phyloP scores from a whole-genome alignment of 2,113 vertebrate genomes.

The Echinops telfairi region DNA sequence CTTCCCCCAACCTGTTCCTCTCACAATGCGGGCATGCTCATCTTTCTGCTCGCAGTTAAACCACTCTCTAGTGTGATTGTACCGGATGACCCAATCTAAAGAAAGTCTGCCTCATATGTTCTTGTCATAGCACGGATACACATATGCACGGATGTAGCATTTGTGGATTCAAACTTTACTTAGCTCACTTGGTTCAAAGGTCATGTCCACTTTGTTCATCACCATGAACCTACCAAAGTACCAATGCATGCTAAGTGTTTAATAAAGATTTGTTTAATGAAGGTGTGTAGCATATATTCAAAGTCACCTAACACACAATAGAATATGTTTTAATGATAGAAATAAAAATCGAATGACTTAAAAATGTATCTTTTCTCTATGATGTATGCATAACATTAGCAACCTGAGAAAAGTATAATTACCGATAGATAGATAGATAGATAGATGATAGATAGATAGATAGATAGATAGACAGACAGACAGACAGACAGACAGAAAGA shows the following conservation, averaged over 20 bases:
- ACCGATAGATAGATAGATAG: too few relatives aligned
- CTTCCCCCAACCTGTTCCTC: background rate
- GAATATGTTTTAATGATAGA: too few relatives aligned
- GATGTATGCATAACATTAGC: too few relatives aligned
- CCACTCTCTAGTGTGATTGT: background rate
- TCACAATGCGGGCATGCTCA: background rate
- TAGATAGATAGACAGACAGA: too few relatives aligned
- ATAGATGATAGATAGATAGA: too few relatives aligned
- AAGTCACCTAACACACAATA: background rate
- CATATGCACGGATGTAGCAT: background rate
- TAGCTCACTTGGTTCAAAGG: background rate
- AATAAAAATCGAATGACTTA: too few relatives aligned
- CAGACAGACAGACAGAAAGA: background rate
- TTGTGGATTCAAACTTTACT: background rate
- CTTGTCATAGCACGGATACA: background rate
- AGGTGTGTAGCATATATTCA: background rate
- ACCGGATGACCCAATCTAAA: background rate
- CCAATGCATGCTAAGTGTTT: background rate
- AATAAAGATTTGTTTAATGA: background rate
- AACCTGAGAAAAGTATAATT: too few relatives aligned
- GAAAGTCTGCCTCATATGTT: background rate
- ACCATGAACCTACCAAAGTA: background rate
- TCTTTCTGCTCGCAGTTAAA: conserved; percentile 10
- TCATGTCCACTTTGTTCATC: background rate
- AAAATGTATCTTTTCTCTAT: too few relatives aligned